Evolutionary conservation across 2,888 invertebrate species (phyloP).

Genomic region (Thymelicus sylvestris): DNA sequence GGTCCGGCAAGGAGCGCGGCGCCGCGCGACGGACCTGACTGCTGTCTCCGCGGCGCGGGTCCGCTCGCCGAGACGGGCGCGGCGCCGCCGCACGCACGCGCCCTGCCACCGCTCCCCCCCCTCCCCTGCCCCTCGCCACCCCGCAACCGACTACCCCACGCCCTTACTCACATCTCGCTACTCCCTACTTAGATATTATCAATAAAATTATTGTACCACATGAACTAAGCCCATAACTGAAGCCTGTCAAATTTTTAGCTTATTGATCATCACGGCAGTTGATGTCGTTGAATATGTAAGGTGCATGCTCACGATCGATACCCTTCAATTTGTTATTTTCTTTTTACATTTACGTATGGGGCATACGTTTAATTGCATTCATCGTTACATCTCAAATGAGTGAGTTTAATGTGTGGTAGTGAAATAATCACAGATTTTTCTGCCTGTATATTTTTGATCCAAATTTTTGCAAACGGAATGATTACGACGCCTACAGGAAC

Average conservation of each 20-base stretch:
- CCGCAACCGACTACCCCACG: constrained; percentile 45
- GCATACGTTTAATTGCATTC: background rate
- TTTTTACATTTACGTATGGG: background rate
- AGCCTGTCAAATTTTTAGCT: constrained; percentile 62
- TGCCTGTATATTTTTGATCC: background rate
- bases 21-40: constrained; percentile 68
- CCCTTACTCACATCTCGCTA: constrained; percentile 76
- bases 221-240: constrained; percentile 66
- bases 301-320: constrained; percentile 5
- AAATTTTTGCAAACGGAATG: no score
- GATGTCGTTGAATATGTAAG: constrained; percentile 43
- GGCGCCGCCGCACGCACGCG: constrained; percentile 73
- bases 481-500: background rate
- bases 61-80: constrained; percentile 61
- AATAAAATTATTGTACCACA: constrained; percentile 81
- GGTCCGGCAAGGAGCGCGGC: constrained; percentile 55
- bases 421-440: background rate
- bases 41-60: constrained; percentile 50
- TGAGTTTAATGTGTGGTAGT: background rate
- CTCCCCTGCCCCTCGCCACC: constrained; percentile 44
- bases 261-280: constrained; percentile 55
- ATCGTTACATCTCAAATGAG: background rate
- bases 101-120: constrained; percentile 47
- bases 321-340: background rate
- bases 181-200: constrained; percentile 81